Base-by-base conservation (phyloP, 2,888 invertebrate genomes). In the Elmis aenea region DNA sequence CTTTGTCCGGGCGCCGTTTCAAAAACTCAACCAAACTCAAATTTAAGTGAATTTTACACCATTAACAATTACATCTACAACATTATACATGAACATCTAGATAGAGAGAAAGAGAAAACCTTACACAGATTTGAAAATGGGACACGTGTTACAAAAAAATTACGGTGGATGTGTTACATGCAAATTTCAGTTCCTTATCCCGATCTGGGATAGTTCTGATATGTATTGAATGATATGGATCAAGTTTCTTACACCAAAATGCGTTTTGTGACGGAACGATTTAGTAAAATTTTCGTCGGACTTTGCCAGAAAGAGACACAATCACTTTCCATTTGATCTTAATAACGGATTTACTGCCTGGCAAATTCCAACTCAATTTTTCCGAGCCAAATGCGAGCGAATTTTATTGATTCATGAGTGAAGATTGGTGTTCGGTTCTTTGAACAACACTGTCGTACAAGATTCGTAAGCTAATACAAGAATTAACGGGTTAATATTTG, bases 291-390 rank as follows among this genome's bases (percentile, higher is more conserved):
- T 9, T 35, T 21, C 22, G 35, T 35, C 21, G 38, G 27, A 39
- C 38, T 38, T 32, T 27, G 35, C 41, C 29, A 38, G 50, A 55
- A 55, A 60, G 61, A 61, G 61, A 61, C 59, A 61, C 60, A 61
- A 61, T 59, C 60, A 58, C 55, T 57, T 50, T 51, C 33, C 36
- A 32, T 13, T 18, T 14, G 15, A 26, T 22, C 16, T 32, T 33
- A 10, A n/a, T 18, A 28, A 31, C 3, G 9, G n/a, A 5, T 24
- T 9, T 24, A 6, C n/a, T 24, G 11, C 5, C 9, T 24, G 25
- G 5, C 25, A n/a, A n/a, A n/a, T n/a, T n/a, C n/a, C n/a, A n/a
- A n/a, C n/a, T n/a, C n/a, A n/a, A n/a, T n/a, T n/a, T n/a, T n/a
- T n/a, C n/a, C n/a, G n/a, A n/a, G n/a, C n/a, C n/a, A n/a, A n/a